Base-by-base conservation (phyloP, 2,113 vertebrate genomes). In the Sander lucioperca region DNA sequence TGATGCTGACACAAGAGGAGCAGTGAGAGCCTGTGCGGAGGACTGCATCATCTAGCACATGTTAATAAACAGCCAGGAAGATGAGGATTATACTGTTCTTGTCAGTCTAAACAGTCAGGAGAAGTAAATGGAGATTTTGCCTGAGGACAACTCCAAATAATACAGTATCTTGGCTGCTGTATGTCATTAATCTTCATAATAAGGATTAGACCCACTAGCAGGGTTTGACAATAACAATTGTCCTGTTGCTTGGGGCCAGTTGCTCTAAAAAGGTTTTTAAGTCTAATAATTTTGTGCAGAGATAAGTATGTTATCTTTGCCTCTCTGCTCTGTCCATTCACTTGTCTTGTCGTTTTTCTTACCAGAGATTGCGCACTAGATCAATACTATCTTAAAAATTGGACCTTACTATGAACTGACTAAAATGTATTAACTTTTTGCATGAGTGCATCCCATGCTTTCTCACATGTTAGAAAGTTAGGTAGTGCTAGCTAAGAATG, bases 141-240 rank as follows among this genome's bases (percentile, higher is more conserved):
- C 74, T 9, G 63, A 68, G 62, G 83, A 82, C 2, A 5, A 4
- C 47, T 48, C 30, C 59, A 66, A 83, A 85, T 82, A 73, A 84
- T 80, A 11, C 72, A 61, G 64, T 65, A 36, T 82, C 61, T 75
- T 74, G 66, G 73, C 83, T 75, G 25, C 62, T 65, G 45, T 76
- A 14, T 81, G 76, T 86, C 81, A 86, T 91, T 88, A 65, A 66
- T 88, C 74, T 83, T 81, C 75, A 86, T 79, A 71, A 83, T 84
- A 75, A 71, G 68, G 85, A 90, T 89, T 74, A 86, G 59, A 74
- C 23, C 72, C 76, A 82, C 58, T 27, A 48, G 88, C 61, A 69
- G 67, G 43, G 51, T 70, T 61, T 76, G 57, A 84, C 78, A 79
- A 77, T 65, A 76, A 82, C 66, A 77, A 77, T 77, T 67, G 63